These are phyloP conservation scores for Agriopis leucophaearia DNA, from an alignment of 2,888 invertebrate genomes.

Conservation along the genomic window DNA sequence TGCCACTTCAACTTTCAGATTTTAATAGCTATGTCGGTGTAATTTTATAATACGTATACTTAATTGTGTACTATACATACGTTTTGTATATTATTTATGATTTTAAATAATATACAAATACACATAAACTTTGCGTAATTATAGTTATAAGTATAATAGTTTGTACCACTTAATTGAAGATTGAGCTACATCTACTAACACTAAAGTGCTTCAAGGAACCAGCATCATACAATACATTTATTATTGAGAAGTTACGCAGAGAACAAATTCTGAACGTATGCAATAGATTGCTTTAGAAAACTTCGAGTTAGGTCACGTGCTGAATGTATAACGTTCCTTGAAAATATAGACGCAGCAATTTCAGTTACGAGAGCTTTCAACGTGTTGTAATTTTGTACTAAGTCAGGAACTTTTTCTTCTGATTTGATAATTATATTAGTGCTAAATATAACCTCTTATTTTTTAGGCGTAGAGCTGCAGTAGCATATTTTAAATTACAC, in stretches of 20 bases:
- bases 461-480: no score
- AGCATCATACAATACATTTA: constrained; percentile 42
- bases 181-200: background rate
- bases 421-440: no score
- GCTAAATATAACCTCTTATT: no score
- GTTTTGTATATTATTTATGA: no score
- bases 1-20: no score
- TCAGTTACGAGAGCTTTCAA: background rate
- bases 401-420: background rate
- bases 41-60: no score
- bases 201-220: background rate
- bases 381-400: background rate
- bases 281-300: constrained; percentile 29
- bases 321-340: constrained; percentile 39
- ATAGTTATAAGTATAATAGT: no score
- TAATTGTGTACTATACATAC: no score
- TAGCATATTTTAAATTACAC: no score
- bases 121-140: no score
- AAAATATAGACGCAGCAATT: constrained; percentile 10
- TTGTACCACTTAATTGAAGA: background rate
- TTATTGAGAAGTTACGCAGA: constrained; percentile 50
- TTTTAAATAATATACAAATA: no score
- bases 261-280: constrained; percentile 50
- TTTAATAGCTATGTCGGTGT: no score
- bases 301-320: constrained; percentile 33